These are phyloP conservation scores for Ametastegia equiseti DNA, from an alignment of 2,888 invertebrate species.

Conservation along the genomic window DNA sequence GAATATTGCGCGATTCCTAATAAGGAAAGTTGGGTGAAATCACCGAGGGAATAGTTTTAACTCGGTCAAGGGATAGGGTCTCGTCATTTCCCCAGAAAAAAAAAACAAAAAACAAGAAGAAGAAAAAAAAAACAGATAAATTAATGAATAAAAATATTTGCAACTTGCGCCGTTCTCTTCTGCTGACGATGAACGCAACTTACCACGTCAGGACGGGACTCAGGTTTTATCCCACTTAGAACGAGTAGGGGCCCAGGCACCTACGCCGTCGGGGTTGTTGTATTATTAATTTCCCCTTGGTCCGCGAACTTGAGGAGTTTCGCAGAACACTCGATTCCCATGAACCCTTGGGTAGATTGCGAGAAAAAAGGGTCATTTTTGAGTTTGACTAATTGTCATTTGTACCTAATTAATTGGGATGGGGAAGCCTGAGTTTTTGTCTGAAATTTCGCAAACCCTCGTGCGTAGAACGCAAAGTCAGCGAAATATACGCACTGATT, in stretches of 20 bases:
- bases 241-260: constrained; percentile 5
- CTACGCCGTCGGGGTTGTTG: constrained; percentile 13
- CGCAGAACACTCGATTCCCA: not conserved
- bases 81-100: not conserved
- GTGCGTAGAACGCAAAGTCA: not conserved
- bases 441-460: not conserved
- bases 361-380: constrained; percentile 4
- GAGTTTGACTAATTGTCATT: not conserved
- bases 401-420: not conserved
- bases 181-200: not conserved
- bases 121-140: no score
- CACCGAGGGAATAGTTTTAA: no score
- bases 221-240: constrained; percentile 24
- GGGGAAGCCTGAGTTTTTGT: not conserved
- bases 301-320: constrained; percentile 14
- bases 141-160: not conserved
- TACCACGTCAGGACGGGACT: constrained; percentile 1
- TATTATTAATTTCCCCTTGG: constrained; percentile 30
- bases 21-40: no score
- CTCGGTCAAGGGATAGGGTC: no score
- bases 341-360: not conserved
- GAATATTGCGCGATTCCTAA: no score
- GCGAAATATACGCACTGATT: not conserved
- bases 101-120: no score
- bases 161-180: not conserved